These are phyloP conservation scores for Aculops lycopersici DNA, from an alignment of 1,140 invertebrate genomes.

Conservation along the genomic window DNA sequence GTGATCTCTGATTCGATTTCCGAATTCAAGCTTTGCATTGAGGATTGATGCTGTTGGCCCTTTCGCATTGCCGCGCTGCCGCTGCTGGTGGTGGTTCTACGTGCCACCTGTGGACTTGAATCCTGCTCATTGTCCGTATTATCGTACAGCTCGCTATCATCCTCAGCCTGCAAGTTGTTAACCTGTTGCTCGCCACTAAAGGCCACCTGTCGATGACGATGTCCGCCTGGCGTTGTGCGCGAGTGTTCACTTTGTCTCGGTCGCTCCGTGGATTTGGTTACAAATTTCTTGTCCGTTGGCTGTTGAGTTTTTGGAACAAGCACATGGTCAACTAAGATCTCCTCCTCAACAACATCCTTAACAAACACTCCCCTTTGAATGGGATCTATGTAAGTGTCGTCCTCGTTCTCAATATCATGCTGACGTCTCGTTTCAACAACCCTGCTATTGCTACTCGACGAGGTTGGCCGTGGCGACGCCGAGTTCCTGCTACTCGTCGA, in stretches of 20 bases:
- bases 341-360: neutral
- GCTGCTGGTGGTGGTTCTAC: neutral
- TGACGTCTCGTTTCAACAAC: no score
- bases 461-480: no score
- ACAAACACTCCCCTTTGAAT: neutral
- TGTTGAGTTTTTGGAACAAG: neutral
- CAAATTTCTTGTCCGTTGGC: neutral
- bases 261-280: neutral
- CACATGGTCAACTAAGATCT: neutral
- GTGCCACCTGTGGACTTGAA: neutral
- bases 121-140: neutral
- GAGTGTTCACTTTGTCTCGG: neutral
- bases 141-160: neutral
- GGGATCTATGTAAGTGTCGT: no score
- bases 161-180: neutral
- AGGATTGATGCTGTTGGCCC: no score
- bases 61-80: no score
- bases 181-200: neutral
- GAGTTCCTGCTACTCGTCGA: no score
- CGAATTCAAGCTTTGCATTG: no score
- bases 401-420: no score
- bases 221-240: neutral
- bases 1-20: neutral
- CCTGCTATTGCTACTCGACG: no score
- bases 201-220: neutral